Percentiles rank a stretch among this genome's conserved stretches.
Conservation (phyloP, 2,113 vertebrate genomes). For the Lethenteron reissneri region DNA sequence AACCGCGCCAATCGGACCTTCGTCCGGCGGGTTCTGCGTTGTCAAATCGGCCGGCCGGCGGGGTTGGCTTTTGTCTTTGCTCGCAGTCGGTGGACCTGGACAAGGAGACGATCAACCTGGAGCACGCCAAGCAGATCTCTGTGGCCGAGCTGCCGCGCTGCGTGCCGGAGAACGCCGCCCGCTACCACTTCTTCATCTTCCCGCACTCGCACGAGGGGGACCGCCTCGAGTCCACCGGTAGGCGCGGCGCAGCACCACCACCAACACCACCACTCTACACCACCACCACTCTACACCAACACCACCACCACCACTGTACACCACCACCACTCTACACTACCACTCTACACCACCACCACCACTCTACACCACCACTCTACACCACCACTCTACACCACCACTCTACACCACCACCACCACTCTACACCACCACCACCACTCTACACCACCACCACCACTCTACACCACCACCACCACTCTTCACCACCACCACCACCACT, state of each 20-base stretch:
- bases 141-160: conserved; percentile 49
- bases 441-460: too few species aligned
- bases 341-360: too few species aligned
- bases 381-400: too few species aligned
- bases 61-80: neutral
- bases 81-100: conserved; percentile 64
- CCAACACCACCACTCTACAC: neutral
- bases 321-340: too few species aligned
- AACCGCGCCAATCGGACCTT: too few species aligned
- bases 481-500: neutral
- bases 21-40: neutral
- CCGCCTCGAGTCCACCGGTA: conserved; percentile 64
- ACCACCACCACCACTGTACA: too few species aligned
- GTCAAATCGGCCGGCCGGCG: neutral
- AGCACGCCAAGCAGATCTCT: conserved; percentile 67
- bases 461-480: too few species aligned
- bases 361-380: too few species aligned
- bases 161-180: conserved; percentile 59
- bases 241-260: conserved; percentile 17
- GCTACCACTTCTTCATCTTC: conserved; percentile 91
- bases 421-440: too few species aligned
- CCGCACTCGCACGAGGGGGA: conserved; percentile 76
- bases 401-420: too few species aligned
- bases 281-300: too few species aligned
- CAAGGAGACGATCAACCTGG: conserved; percentile 68